These are phyloP conservation scores for Danionella cerebrum DNA, from an alignment of 2,113 vertebrate genomes.

Conservation along the genomic window DNA sequence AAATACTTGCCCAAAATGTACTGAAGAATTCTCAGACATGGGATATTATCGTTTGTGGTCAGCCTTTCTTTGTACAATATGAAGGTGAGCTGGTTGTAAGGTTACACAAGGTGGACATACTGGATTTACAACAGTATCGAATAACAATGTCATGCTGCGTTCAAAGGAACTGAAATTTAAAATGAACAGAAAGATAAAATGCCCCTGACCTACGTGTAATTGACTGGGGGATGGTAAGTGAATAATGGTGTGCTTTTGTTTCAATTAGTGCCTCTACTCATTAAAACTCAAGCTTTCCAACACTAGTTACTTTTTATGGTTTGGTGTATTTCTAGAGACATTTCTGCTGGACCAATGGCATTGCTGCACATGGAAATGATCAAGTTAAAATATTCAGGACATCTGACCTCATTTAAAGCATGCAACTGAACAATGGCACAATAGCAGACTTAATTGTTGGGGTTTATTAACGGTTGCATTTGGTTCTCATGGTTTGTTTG, in stretches of 20 bases:
- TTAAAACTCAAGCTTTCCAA: neutral
- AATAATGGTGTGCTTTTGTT: constrained; percentile 31
- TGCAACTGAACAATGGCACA: constrained; percentile 51
- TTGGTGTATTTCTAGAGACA: constrained; percentile 23
- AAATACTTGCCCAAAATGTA: neutral
- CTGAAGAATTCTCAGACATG: neutral
- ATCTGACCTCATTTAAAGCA: constrained; percentile 61
- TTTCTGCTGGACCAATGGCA: constrained; percentile 29
- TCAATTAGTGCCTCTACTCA: constrained; percentile 16
- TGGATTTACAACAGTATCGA: constrained; percentile 48
- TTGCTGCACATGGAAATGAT: constrained; percentile 44
- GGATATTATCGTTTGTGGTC: neutral
- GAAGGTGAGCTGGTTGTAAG: constrained; percentile 16
- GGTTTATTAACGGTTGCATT: no score
- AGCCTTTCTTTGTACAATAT: constrained; percentile 38
- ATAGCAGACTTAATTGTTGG: constrained; percentile 54
- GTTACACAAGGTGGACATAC: constrained; percentile 33
- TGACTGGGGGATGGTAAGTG: constrained; percentile 15
- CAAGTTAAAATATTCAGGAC: constrained; percentile 56
- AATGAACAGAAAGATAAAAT: constrained; percentile 40
- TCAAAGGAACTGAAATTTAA: constrained; percentile 23
- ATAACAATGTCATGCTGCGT: constrained; percentile 31
- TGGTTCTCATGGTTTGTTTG: no score
- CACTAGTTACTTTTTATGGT: constrained; percentile 24
- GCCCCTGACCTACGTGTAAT: constrained; percentile 33